Conservation (phyloP, 2,797 vertebrate genomes). For the Rhinoraja longicauda region DNA sequence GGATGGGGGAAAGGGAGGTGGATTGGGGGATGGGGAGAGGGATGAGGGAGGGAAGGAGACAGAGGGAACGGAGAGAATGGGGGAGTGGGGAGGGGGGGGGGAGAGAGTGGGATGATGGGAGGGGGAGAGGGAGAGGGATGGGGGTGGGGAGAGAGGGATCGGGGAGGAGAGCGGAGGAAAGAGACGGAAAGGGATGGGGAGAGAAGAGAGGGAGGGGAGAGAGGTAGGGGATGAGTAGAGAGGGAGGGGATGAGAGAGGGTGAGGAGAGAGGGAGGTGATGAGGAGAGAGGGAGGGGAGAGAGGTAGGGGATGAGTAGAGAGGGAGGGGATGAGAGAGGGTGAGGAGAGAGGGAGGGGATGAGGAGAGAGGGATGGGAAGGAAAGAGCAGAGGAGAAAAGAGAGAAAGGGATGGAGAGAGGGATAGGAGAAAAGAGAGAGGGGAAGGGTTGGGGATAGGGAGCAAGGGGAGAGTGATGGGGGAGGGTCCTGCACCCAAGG, state of each 20-base stretch:
- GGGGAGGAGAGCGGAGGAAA: not conserved
- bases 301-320: no score
- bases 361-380: not conserved
- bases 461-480: not conserved
- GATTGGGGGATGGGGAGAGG: no score
- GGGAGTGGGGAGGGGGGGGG: no score
- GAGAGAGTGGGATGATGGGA: no score
- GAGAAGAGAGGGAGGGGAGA: not conserved
- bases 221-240: not conserved
- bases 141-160: no score
- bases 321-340: constrained; percentile 28
- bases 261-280: not conserved
- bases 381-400: not conserved
- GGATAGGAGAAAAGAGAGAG: no score
- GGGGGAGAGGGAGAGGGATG: not conserved
- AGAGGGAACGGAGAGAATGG: no score
- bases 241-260: not conserved
- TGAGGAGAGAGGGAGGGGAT: not conserved
- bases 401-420: not conserved
- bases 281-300: not conserved
- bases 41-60: no score
- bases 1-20: not conserved
- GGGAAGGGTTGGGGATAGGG: not conserved
- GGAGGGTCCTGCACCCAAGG: no score
- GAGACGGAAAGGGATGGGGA: not conserved